Evolutionary conservation across 2,797 vertebrate species (phyloP), one percentile per base, ranked within the genome.

Genomic region (Sebastolobus altivelis): DNA sequence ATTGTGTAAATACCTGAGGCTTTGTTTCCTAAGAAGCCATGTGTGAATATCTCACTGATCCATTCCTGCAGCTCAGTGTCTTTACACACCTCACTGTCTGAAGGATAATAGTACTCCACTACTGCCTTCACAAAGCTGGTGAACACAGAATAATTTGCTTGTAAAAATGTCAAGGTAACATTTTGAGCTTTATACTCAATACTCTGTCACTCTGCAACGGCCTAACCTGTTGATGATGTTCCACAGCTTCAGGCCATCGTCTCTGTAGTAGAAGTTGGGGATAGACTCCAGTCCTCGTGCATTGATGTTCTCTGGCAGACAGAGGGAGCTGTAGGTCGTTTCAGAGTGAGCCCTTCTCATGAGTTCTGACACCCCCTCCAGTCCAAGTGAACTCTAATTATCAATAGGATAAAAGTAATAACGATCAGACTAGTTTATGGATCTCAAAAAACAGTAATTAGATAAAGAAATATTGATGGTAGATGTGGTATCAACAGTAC

Each of bases 231-330:
- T 81, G 69, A 92, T 92, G 0, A 93, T 91, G 0, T 59, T 78
- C 95, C 95, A 96, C 78, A 95, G 90, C 0, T 78, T 89, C 73
- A 96, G 62, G 13, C 90, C 90, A n/a, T 96, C 95, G 0, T 96
- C 95, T 0, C 93, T 93, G 82, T 94, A 96, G 59, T 95, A 89
- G 77, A 93, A 96, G 54, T 89, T 82, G 0, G 95, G 95, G 66
- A 96, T 38, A 2, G 91, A 83, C 76, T 94, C 88, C 6, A 96
- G 88, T 1, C 95, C 95, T 2, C 94, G 88, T 5, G 85, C 68
- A 67, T 79, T 37, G 0, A 96, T 87, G 86, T 95, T 88, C 0
- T 95, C 86, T 4, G 94, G 94, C 49, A 95, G 86, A 70, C 92
- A 96, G 75, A 95, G 91, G 37, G 89, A 80, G 46, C 85, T 80